Evolutionary conservation across 2,797 vertebrate genomes (phyloP).

Genomic region (Etheostoma nigrum): DNA sequence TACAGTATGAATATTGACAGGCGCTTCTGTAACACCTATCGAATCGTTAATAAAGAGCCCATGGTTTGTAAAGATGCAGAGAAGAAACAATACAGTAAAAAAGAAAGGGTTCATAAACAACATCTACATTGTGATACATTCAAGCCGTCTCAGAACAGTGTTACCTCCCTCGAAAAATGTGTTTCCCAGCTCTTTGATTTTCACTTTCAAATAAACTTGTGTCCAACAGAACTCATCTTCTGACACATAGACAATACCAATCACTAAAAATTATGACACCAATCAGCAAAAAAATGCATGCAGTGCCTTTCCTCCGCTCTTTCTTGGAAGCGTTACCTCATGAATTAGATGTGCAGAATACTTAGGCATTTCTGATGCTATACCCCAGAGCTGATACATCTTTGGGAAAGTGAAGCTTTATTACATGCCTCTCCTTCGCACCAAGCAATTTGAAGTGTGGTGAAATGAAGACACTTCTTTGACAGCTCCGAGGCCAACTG

Average conservation of each 20-base stretch:
- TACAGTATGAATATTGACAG: neutral
- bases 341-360: conserved; percentile 31
- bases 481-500: conserved; percentile 28
- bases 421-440: conserved; percentile 30
- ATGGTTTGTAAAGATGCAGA: neutral
- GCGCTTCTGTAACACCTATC: neutral
- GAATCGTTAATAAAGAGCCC: neutral
- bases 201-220: conserved; percentile 42
- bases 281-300: neutral
- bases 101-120: conserved; percentile 25
- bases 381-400: conserved; percentile 28
- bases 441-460: conserved; percentile 25
- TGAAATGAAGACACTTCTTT: conserved; percentile 23
- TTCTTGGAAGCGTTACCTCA: conserved; percentile 3
- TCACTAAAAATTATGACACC: neutral
- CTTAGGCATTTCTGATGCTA: conserved; percentile 16
- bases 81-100: conserved; percentile 5
- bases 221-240: conserved; percentile 11
- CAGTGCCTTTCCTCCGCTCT: neutral
- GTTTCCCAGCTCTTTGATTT: conserved; percentile 54
- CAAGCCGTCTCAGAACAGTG: conserved; percentile 23
- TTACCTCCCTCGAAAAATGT: conserved; percentile 55
- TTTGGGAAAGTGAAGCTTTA: conserved; percentile 28
- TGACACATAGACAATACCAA: conserved; percentile 5
- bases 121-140: conserved; percentile 33